Evolutionary conservation across 2,888 invertebrate species (phyloP).

Genomic region (Cheilosia variabilis): DNA sequence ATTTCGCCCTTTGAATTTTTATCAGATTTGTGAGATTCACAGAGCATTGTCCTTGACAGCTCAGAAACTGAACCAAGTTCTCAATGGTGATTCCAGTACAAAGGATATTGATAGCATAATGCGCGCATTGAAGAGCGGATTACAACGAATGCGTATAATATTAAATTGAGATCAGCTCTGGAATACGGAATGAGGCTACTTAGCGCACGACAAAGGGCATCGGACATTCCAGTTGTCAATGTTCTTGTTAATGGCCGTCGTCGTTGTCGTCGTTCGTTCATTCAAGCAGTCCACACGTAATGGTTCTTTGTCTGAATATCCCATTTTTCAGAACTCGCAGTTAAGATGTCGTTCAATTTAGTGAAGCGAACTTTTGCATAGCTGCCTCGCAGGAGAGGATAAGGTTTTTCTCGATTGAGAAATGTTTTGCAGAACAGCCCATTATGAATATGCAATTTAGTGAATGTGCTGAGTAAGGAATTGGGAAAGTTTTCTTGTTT

Average conservation of each 20-base stretch:
- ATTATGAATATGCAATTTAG: no score
- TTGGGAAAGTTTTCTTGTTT: no score
- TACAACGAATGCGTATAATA: conserved; percentile 29
- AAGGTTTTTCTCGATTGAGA: background rate
- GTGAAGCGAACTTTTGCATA: background rate
- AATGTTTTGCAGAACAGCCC: background rate
- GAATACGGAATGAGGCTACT: conserved; percentile 50
- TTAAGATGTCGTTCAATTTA: conserved; percentile 28
- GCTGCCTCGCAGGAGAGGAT: background rate
- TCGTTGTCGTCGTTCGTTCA: background rate
- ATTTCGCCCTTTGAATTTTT: background rate
- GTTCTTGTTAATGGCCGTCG: background rate
- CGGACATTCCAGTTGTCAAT: conserved; percentile 29
- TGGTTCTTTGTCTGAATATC: conserved; percentile 12
- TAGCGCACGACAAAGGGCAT: conserved; percentile 34
- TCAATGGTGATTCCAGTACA: background rate
- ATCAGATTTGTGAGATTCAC: background rate
- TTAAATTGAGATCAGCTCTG: conserved; percentile 16
- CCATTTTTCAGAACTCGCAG: conserved; percentile 7
- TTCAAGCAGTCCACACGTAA: conserved; percentile 3
- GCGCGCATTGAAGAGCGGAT: background rate
- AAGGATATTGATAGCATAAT: conserved; percentile 8
- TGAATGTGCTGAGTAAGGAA: no score
- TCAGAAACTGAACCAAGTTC: background rate
- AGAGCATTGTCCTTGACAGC: background rate